Evolutionary conservation across 2,113 vertebrate species (phyloP).

Genomic region (Sakesphorus luctuosus): DNA sequence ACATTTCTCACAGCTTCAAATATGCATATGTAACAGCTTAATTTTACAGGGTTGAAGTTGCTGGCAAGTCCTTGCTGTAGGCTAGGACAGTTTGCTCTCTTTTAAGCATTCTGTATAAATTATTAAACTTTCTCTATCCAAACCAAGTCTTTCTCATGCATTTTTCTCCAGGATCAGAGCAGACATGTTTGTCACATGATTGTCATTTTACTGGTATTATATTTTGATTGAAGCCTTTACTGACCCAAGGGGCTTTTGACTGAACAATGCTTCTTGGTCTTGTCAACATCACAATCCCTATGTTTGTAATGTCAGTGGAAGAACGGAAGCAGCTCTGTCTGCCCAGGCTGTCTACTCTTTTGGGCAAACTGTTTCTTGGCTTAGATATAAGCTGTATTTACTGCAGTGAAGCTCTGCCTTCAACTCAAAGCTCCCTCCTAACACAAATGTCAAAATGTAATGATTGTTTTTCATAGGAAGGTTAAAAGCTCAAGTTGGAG

Average conservation of each 20-base stretch:
- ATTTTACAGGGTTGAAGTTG: conserved; percentile 25
- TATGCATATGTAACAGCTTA: conserved; percentile 8
- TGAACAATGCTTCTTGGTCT: neutral
- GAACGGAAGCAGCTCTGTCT: neutral
- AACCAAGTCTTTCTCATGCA: neutral
- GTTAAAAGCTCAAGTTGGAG: neutral
- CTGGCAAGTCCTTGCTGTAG: conserved; percentile 34
- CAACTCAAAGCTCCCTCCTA: neutral
- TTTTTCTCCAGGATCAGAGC: neutral
- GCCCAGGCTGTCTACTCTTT: neutral
- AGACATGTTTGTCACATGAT: neutral
- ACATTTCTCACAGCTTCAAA: neutral
- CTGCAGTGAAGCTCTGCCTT: neutral
- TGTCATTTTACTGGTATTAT: neutral
- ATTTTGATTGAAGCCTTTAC: neutral
- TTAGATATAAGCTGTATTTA: neutral
- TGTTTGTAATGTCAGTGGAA: neutral
- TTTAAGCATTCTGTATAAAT: conserved; percentile 11
- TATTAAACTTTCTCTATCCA: conserved; percentile 31
- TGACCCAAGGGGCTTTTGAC: neutral
- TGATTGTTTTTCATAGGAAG: neutral
- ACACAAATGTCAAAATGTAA: neutral
- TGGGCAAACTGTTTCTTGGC: neutral
- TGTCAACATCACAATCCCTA: neutral
- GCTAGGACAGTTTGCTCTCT: conserved; percentile 15